phyloP scores from a whole-genome alignment of 2,797 vertebrate genomes.

The Chelonia mydas region DNA sequence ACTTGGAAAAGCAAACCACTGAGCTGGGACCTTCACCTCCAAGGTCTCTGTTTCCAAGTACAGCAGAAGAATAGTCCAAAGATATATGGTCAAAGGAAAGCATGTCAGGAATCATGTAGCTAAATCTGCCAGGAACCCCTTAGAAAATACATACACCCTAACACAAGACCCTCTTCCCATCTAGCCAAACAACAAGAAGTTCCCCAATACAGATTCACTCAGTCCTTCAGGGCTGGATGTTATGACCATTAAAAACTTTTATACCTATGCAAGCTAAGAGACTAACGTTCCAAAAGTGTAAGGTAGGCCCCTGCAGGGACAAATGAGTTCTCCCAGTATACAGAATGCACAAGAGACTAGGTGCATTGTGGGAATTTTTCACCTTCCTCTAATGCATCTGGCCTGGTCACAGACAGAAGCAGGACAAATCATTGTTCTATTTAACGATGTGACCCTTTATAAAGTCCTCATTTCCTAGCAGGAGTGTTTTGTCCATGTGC shows the following conservation, averaged over 20 bases:
- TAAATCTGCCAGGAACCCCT: not conserved
- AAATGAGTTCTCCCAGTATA: not conserved
- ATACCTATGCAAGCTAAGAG: not conserved
- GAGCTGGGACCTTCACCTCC: not conserved
- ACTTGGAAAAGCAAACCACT: not conserved
- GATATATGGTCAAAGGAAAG: not conserved
- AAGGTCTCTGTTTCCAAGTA: not conserved
- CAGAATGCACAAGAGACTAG: accelerated
- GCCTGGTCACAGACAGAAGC: not conserved
- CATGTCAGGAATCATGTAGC: not conserved
- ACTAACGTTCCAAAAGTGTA: not conserved
- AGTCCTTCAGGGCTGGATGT: not conserved
- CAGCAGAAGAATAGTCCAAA: too few species aligned
- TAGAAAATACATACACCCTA: not conserved
- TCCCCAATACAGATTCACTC: not conserved
- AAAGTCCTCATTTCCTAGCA: not conserved
- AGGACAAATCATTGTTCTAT: not conserved
- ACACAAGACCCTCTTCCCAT: not conserved
- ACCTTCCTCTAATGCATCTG: not conserved
- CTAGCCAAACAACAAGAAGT: not conserved
- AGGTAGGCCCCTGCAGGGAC: not conserved
- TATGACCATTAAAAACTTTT: not conserved
- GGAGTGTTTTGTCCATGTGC: not conserved
- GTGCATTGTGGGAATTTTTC: not conserved
- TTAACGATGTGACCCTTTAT: accelerated